These are phyloP conservation scores for Cheilinus undulatus DNA, from an alignment of 2,113 vertebrate genomes.

Conservation along the genomic window DNA sequence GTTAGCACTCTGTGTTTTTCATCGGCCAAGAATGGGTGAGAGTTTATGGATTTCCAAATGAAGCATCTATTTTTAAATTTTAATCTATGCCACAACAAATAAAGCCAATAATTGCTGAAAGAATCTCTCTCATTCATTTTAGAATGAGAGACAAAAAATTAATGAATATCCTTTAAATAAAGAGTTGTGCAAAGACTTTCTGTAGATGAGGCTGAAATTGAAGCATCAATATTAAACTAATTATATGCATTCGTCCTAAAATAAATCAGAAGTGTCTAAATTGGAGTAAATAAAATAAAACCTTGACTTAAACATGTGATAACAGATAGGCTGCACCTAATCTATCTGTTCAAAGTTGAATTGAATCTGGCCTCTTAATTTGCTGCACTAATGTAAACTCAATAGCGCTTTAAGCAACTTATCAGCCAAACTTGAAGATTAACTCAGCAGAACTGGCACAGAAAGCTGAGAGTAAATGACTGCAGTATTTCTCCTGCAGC, in stretches of 20 bases:
- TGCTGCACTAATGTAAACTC: slow-evolving; percentile 49
- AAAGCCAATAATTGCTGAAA: slow-evolving; percentile 2
- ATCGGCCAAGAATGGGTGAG: slow-evolving; percentile 1
- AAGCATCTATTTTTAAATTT: slow-evolving; percentile 28
- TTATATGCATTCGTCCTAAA: no score
- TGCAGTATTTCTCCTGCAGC: slow-evolving; percentile 29
- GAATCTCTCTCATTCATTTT: neutral
- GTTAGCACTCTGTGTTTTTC: neutral
- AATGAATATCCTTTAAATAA: neutral
- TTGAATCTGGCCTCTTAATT: slow-evolving; percentile 32
- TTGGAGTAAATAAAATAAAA: neutral
- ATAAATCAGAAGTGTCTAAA: slow-evolving; percentile 6
- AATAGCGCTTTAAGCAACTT: slow-evolving; percentile 15
- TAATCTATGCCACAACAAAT: slow-evolving; percentile 14
- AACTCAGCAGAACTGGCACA: slow-evolving; percentile 11
- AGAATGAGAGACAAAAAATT: neutral
- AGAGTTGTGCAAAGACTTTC: no score
- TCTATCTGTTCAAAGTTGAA: slow-evolving; percentile 18
- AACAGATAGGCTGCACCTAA: slow-evolving; percentile 14
- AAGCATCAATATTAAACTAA: no score
- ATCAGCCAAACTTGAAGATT: slow-evolving; percentile 25
- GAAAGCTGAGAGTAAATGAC: slow-evolving; percentile 11
- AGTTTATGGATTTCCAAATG: slow-evolving; percentile 27
- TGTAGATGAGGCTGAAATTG: no score
- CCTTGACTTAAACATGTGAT: slow-evolving; percentile 3